A percentile compares a stretch with the other conserved stretches of the same genome.
phyloP scores from a whole-genome alignment of 2,888 invertebrate genomes.

The Mylabris sibirica region DNA sequence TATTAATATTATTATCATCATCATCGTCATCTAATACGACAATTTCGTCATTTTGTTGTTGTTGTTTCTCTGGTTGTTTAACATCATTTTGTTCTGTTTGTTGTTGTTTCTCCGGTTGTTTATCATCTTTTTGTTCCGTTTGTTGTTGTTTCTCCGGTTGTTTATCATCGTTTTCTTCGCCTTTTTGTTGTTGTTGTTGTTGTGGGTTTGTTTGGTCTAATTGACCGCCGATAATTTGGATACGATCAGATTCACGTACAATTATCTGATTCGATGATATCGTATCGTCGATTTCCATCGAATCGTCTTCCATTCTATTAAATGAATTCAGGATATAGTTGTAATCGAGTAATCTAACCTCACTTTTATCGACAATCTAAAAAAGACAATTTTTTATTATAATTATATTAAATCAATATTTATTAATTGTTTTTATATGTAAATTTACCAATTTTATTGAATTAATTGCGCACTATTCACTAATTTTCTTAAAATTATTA shows the following conservation, averaged over 20 bases:
- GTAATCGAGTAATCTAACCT: too few species aligned
- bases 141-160: constrained; percentile 2
- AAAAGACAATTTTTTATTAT: too few species aligned
- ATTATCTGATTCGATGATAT: constrained; percentile 52
- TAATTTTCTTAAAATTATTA: too few species aligned
- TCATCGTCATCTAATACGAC: constrained; percentile 53
- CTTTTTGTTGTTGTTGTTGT: constrained; percentile 4
- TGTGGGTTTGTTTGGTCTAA: not conserved
- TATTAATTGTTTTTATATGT: too few species aligned
- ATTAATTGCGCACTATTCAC: too few species aligned
- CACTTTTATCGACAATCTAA: too few species aligned
- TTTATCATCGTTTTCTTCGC: not conserved
- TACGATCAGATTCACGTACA: constrained; percentile 40
- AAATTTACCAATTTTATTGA: too few species aligned
- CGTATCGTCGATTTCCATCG: constrained; percentile 56
- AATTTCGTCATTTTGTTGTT: constrained; percentile 34
- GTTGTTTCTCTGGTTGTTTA: constrained; percentile 2
- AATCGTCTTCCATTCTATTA: constrained; percentile 42
- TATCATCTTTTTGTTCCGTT: constrained; percentile 30
- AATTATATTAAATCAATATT: too few species aligned
- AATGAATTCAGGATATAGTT: not conserved
- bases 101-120: constrained; percentile 11
- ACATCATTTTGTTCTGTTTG: too few species aligned
- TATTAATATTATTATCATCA: constrained; percentile 34
- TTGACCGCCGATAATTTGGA: constrained; percentile 29